Evolutionary conservation across 1,140 invertebrate species (phyloP), one percentile per base, ranked within the genome.

Genomic region (Meloidogyne exigua): DNA sequence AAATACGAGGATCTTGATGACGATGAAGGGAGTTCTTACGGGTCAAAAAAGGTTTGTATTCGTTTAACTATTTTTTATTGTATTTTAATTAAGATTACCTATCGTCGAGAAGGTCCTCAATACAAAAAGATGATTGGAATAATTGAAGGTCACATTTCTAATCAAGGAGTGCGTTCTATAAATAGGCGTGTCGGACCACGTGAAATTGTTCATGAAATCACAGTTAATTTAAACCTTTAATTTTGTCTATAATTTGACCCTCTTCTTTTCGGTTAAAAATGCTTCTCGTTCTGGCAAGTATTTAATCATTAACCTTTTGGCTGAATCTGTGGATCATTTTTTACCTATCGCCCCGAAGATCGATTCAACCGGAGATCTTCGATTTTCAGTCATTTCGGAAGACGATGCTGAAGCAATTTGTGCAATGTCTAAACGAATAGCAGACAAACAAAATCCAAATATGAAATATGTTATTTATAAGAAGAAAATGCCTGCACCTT

Each of bases 361-460:
- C 26, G 44, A 68, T 18, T 36, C 25, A 42, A 67, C 72, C 32
- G 63, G 72, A 21, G 72, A 76, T 25, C 18, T 78, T 66, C 42
- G n/a, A 18, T 76, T 76, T 64, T 76, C 39, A 13, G 9, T 76
- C 21, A 57, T 28, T 18, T 44, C 44, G 0, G 42, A 75, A 9
- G 75, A 76, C 9, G 75, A 76, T 76, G 69, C 75, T 25, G 68
- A 76, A 15, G 75, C 75, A 32, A 63, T 73, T 42, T 69, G 68
- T 36, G 15, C 66, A 21, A 76, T 76, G 75, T 76, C 75, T 13
- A 42, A 57, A 36, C 21, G 75, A 25, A 49, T 76, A 32, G 75
- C 75, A 10, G 75, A 76, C 62, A 76, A 68, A 25, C n/a, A 76
- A 23, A 76, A 80, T 68, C 78, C 79, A 7, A 67, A 26, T 32